phyloP scores from a whole-genome alignment of 2,113 vertebrate species.

The Aspidoscelis tigris region DNA sequence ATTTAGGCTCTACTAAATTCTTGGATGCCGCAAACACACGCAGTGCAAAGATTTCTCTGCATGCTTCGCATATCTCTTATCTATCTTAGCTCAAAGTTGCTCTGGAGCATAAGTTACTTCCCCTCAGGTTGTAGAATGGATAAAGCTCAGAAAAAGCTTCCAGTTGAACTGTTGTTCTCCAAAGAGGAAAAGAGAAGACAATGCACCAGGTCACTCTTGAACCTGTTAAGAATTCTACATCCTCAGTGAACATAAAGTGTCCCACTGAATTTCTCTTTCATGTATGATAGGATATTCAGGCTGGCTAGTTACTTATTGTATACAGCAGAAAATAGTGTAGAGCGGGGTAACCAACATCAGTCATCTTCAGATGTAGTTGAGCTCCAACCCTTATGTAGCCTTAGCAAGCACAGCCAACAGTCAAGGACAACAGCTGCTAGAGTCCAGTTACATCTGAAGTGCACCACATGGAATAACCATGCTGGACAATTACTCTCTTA shows the following conservation, averaged over 20 bases:
- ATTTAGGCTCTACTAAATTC: neutral
- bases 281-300: neutral
- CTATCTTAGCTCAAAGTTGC: neutral
- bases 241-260: neutral
- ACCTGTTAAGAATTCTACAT: neutral
- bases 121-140: neutral
- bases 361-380: no score
- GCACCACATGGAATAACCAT: no score
- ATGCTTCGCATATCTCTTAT: neutral
- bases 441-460: no score
- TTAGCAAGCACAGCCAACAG: neutral
- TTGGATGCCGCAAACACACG: neutral
- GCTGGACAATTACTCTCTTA: constrained; percentile 7
- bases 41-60: neutral
- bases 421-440: no score
- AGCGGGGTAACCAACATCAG: neutral
- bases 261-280: neutral
- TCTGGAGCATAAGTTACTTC: neutral
- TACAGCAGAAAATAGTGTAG: constrained; percentile 34
- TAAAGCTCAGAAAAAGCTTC: neutral
- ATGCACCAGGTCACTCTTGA: neutral
- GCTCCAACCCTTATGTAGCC: neutral
- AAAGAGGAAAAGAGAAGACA: neutral
- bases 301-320: constrained; percentile 16
- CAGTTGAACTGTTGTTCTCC: neutral